phyloP scores from a whole-genome alignment of 2,113 vertebrate species.

The Tylochromis polylepis region DNA sequence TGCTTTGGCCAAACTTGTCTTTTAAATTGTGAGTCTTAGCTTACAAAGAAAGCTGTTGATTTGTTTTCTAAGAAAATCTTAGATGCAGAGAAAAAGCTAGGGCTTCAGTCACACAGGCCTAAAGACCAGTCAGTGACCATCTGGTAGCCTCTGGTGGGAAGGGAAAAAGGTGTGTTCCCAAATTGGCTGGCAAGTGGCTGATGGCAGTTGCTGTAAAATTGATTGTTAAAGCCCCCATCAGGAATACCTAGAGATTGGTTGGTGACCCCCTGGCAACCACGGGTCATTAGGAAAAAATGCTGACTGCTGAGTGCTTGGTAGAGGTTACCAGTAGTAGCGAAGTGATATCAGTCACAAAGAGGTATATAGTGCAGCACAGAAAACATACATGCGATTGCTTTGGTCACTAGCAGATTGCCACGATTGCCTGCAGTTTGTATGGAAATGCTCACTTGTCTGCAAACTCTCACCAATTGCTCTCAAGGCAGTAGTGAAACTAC shows the following conservation, averaged over 20 bases:
- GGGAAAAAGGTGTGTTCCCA: background rate
- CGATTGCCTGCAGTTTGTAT: background rate
- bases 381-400: background rate
- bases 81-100: background rate
- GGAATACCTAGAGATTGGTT: background rate
- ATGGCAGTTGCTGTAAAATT: background rate
- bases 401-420: background rate
- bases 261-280: background rate
- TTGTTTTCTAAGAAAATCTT: background rate
- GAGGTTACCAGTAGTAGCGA: background rate
- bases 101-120: background rate
- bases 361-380: background rate
- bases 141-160: background rate
- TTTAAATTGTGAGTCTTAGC: background rate
- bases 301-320: background rate
- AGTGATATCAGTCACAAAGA: background rate
- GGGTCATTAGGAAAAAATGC: background rate
- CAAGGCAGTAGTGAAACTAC: background rate
- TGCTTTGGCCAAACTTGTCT: background rate
- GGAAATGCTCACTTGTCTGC: background rate
- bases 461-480: background rate
- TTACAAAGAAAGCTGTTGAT: background rate
- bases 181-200: background rate
- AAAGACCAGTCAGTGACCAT: background rate
- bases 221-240: background rate